Conservation (phyloP, 2,797 vertebrate species). For the Mycteria americana region DNA sequence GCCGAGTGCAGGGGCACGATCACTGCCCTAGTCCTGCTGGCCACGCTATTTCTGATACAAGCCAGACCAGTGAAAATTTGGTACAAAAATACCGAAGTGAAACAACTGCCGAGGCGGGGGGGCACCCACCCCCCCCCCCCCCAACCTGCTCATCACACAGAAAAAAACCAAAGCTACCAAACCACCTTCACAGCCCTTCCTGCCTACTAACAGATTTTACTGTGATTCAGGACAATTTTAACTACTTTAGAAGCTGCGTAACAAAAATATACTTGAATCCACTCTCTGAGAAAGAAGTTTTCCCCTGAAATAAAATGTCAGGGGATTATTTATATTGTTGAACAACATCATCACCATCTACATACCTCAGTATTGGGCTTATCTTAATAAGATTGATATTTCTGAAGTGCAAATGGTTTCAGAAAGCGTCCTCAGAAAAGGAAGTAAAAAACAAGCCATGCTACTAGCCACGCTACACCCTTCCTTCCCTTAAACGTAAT, state of each 20-base stretch:
- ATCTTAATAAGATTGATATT: background rate
- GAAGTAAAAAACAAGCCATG: background rate
- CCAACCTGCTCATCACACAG: background rate
- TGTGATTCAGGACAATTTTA: background rate
- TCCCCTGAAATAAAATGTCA: background rate
- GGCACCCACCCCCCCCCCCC: background rate
- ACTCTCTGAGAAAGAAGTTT: background rate
- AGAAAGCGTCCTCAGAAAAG: background rate
- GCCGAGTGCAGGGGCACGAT: too few relatives aligned
- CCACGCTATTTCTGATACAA: too few relatives aligned
- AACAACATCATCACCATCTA: background rate
- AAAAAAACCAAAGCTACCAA: background rate
- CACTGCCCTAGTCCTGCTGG: too few relatives aligned
- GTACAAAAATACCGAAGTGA: background rate
- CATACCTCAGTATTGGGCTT: background rate
- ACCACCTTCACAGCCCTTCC: background rate
- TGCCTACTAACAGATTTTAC: background rate
- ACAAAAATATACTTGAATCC: background rate
- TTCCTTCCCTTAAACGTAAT: background rate
- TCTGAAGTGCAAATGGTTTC: background rate
- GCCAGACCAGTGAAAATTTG: too few relatives aligned
- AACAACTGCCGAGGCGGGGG: background rate
- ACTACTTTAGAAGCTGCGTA: background rate
- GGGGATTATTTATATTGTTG: background rate
- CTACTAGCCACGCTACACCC: too few relatives aligned